A percentile compares a stretch with the other conserved stretches of the same genome.
These are phyloP conservation scores for Athalia rosae DNA, from an alignment of 2,888 invertebrate species.

Conservation along the genomic window DNA sequence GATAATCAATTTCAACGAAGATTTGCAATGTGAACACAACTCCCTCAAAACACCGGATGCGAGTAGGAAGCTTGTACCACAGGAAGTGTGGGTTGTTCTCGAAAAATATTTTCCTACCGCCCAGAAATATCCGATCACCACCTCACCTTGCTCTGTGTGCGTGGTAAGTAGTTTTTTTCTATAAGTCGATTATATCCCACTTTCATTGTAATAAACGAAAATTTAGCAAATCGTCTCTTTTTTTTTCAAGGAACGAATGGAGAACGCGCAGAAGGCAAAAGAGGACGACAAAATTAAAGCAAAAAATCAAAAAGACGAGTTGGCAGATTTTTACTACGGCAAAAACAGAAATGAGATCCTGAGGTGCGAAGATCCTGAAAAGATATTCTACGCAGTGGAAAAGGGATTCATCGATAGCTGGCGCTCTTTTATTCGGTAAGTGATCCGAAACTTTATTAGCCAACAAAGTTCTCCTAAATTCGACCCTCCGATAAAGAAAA, in stretches of 20 bases:
- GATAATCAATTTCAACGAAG: slow-evolving; percentile 75
- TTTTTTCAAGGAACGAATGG: slow-evolving; percentile 61
- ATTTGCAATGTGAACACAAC: slow-evolving; percentile 76
- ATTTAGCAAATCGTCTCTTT: neutral
- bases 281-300: slow-evolving; percentile 69
- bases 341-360: slow-evolving; percentile 64
- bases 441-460: slow-evolving; percentile 43
- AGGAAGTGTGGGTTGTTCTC: slow-evolving; percentile 75
- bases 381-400: slow-evolving; percentile 65
- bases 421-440: slow-evolving; percentile 70
- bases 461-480: too few species aligned
- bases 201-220: neutral
- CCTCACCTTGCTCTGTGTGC: slow-evolving; percentile 68
- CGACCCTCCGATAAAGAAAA: too few species aligned
- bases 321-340: slow-evolving; percentile 65
- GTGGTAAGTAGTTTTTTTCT: slow-evolving; percentile 55
- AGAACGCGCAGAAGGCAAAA: slow-evolving; percentile 65
- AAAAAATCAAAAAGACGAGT: slow-evolving; percentile 66
- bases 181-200: neutral
- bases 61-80: slow-evolving; percentile 74
- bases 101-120: slow-evolving; percentile 73
- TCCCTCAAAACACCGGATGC: slow-evolving; percentile 67
- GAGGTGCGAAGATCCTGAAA: slow-evolving; percentile 57
- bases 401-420: slow-evolving; percentile 67
- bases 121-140: slow-evolving; percentile 67